Percentiles rank a stretch among this genome's conserved stretches.
These are phyloP conservation scores for Alca torda DNA, from an alignment of 2,797 vertebrate genomes.

Conservation along the genomic window DNA sequence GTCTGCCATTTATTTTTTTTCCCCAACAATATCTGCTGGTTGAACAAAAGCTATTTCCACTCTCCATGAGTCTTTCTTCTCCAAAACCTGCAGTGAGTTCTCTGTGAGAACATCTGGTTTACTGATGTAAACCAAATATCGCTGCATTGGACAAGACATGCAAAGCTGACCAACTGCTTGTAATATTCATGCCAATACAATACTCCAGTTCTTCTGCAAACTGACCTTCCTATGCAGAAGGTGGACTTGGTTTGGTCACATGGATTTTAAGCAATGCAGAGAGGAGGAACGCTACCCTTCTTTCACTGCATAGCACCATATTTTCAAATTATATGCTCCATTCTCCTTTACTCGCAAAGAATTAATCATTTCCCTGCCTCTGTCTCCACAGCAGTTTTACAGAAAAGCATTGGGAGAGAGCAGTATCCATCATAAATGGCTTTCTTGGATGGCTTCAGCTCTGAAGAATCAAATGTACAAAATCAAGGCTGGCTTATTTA, in stretches of 20 bases:
- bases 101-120: neutral
- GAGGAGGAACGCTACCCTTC: neutral
- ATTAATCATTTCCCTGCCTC: neutral
- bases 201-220: neutral
- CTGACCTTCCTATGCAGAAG: neutral
- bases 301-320: neutral
- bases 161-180: neutral
- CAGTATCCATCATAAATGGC: neutral
- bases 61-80: neutral
- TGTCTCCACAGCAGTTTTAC: neutral
- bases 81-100: neutral
- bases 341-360: neutral
- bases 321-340: neutral
- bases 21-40: neutral
- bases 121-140: neutral
- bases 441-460: neutral
- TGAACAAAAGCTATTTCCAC: neutral
- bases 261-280: neutral
- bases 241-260: neutral
- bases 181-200: neutral
- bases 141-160: neutral
- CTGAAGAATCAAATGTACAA: slow-evolving; percentile 24
- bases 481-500: slow-evolving; percentile 22
- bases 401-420: neutral
- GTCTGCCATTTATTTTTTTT: neutral